Percentiles rank a stretch among this genome's conserved stretches.
These are phyloP conservation scores for Athalia rosae DNA, from an alignment of 2,888 invertebrate genomes.

Conservation along the genomic window DNA sequence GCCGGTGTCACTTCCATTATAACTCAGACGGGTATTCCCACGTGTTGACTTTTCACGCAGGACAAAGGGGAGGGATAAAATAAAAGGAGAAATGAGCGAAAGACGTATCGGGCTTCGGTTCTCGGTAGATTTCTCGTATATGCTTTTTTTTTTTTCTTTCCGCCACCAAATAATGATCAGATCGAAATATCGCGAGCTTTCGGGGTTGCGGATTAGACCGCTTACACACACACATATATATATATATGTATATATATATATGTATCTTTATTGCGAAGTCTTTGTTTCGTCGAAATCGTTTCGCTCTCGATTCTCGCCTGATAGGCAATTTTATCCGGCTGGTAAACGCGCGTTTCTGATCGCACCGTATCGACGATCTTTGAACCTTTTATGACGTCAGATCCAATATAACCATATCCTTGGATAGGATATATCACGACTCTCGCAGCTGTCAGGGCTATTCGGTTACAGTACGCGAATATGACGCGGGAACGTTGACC, in stretches of 20 bases:
- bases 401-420: conserved; percentile 55
- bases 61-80: no score
- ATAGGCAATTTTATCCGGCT: conserved; percentile 43
- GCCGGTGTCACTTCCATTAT: no score
- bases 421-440: no score
- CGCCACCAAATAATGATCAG: not conserved
- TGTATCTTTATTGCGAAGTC: not conserved
- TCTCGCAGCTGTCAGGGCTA: no score
- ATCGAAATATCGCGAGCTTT: not conserved
- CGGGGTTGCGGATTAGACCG: conserved; percentile 3
- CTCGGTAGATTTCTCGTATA: no score
- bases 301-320: conserved; percentile 33
- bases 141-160: not conserved
- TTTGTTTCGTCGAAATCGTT: not conserved
- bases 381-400: conserved; percentile 62
- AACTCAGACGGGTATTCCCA: no score
- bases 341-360: conserved; percentile 16
- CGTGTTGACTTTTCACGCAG: no score
- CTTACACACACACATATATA: not conserved
- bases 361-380: conserved; percentile 6
- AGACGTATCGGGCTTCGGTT: no score
- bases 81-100: no score
- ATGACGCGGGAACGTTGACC: no score
- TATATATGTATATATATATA: not conserved
- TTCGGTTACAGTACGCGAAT: no score